phyloP scores from a whole-genome alignment of 2,797 vertebrate genomes.

The Lepidocolaptes lacrymiger region DNA sequence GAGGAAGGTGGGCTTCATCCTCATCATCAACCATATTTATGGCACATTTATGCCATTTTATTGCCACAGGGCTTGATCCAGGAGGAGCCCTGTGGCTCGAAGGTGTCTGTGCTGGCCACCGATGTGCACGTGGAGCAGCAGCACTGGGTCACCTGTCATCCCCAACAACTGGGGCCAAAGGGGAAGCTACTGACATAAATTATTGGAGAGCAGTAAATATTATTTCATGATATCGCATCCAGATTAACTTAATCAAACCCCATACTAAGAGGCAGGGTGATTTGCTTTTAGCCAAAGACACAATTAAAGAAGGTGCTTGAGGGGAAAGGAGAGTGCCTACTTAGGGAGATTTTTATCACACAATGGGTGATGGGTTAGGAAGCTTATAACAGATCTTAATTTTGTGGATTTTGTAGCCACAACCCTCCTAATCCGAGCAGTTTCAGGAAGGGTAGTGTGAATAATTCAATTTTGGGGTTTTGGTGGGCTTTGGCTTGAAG shows the following conservation, averaged over 20 bases:
- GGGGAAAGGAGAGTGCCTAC: conserved; percentile 57
- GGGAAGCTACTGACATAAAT: conserved; percentile 72
- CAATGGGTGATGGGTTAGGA: conserved; percentile 35
- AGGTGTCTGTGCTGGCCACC: not conserved
- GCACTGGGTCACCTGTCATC: conserved; percentile 60
- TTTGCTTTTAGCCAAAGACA: conserved; percentile 68
- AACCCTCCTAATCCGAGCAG: not conserved
- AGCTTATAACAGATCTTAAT: conserved; percentile 36
- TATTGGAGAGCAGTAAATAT: conserved; percentile 75
- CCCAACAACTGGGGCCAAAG: conserved; percentile 24
- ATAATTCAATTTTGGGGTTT: not conserved
- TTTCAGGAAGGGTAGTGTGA: not conserved
- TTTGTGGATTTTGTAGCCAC: conserved; percentile 26
- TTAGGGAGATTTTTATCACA: conserved; percentile 52
- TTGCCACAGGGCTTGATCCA: not conserved
- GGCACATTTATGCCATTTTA: not conserved
- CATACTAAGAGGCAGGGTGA: conserved; percentile 64
- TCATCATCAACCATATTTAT: not conserved
- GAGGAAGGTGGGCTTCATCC: not conserved
- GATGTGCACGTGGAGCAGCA: not conserved
- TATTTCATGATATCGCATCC: conserved; percentile 65
- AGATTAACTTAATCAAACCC: conserved; percentile 73
- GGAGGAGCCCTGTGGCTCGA: not conserved
- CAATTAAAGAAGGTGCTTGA: conserved; percentile 73
- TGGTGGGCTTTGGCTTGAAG: not conserved